These are phyloP conservation scores for Desmodus rotundus DNA, from an alignment of 2,113 vertebrate genomes.

Conservation along the genomic window DNA sequence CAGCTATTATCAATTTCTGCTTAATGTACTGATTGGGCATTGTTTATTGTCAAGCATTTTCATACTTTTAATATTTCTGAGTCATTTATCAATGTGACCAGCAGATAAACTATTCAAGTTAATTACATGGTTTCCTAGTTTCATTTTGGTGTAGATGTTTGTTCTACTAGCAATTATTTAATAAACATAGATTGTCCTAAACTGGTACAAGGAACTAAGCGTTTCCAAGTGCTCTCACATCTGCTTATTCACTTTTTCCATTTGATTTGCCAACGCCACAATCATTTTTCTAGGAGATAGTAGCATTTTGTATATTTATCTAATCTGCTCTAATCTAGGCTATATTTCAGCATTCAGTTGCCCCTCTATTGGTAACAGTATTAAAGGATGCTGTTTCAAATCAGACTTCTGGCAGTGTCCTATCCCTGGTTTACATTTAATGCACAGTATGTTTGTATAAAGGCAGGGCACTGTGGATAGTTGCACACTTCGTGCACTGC, in stretches of 20 bases:
- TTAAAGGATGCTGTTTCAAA: conserved; percentile 74
- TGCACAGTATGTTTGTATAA: neutral
- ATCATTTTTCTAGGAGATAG: conserved; percentile 69
- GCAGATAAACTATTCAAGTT: neutral
- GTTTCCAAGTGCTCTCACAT: neutral
- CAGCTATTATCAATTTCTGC: neutral
- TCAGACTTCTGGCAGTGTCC: conserved; percentile 50
- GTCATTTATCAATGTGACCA: neutral
- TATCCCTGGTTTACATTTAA: conserved; percentile 11
- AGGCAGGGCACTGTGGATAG: neutral
- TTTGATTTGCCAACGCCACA: conserved; percentile 65
- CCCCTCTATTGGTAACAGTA: conserved; percentile 70
- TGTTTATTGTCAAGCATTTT: conserved; percentile 23
- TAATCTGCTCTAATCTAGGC: conserved; percentile 59
- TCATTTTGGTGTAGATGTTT: neutral
- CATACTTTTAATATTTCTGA: conserved; percentile 17
- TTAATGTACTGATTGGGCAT: neutral
- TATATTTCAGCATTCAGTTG: conserved; percentile 70
- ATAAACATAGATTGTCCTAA: neutral
- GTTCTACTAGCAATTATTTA: conserved; percentile 19
- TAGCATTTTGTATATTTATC: conserved; percentile 64
- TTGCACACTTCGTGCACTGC: neutral
- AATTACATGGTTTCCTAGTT: neutral
- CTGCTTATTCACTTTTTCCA: neutral
- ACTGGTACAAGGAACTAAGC: neutral